phyloP scores from a whole-genome alignment of 2,888 invertebrate species.

The Caenorhabditis becei region DNA sequence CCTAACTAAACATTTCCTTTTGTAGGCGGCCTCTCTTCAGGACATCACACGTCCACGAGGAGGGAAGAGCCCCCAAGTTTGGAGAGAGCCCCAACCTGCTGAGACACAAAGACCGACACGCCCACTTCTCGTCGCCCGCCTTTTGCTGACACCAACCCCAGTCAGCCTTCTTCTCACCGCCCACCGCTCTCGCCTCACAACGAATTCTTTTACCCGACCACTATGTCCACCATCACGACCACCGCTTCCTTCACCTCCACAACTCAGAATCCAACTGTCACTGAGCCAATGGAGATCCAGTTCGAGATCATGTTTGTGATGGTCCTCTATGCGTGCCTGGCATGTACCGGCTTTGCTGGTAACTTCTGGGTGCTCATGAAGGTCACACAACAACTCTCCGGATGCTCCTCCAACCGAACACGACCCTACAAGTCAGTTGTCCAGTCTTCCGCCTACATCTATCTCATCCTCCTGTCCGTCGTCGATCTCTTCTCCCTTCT shows the following conservation, averaged over 20 bases:
- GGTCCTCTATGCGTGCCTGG: conserved; percentile 72
- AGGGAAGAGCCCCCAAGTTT: conserved; percentile 44
- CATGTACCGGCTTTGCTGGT: conserved; percentile 74
- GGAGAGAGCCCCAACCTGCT: conserved; percentile 50
- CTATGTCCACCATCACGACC: conserved; percentile 7
- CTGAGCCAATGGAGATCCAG: conserved; percentile 41
- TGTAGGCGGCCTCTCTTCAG: conserved; percentile 42
- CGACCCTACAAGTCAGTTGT: conserved; percentile 68
- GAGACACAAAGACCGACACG: conserved; percentile 53
- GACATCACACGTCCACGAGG: conserved; percentile 27
- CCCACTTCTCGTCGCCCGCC: conserved; percentile 34
- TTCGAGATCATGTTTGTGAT: conserved; percentile 66
- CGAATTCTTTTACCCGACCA: conserved; percentile 32
- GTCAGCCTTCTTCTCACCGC: conserved; percentile 9
- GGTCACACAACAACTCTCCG: conserved; percentile 72
- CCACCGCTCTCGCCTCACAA: conserved; percentile 29
- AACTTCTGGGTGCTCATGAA: conserved; percentile 79
- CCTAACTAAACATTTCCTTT: conserved; percentile 40
- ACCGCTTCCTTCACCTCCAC: not conserved
- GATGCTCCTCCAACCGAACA: conserved; percentile 60
- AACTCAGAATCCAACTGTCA: conserved; percentile 7
- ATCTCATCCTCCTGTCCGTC: conserved; percentile 77
- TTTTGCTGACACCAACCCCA: conserved; percentile 16
- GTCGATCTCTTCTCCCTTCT: conserved; percentile 78
- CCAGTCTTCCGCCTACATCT: conserved; percentile 79